phyloP scores from a whole-genome alignment of 2,888 invertebrate genomes.

The Lapara coniferarum region DNA sequence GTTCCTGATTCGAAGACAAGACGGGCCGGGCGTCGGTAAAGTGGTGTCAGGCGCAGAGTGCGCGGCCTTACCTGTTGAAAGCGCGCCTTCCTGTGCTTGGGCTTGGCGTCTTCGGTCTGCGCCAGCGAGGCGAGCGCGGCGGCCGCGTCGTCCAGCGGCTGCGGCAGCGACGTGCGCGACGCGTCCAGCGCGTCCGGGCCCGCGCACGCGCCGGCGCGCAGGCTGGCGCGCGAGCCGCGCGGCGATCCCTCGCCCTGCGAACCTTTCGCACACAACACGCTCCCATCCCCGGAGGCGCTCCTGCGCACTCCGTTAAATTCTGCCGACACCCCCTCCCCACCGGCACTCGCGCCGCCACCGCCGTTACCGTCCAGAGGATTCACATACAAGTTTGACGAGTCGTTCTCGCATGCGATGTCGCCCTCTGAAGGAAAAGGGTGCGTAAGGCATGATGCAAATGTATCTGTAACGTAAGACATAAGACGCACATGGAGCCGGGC shows the following conservation, averaged over 20 bases:
- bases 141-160: slow-evolving; percentile 61
- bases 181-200: slow-evolving; percentile 58
- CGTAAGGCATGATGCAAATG: slow-evolving; percentile 98
- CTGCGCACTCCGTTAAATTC: slow-evolving; percentile 87
- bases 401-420: slow-evolving; percentile 87
- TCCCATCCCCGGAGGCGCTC: slow-evolving; percentile 91
- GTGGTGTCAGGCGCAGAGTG: slow-evolving; percentile 26
- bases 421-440: slow-evolving; percentile 96
- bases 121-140: slow-evolving; percentile 39
- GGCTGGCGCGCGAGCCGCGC: slow-evolving; percentile 74
- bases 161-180: slow-evolving; percentile 74
- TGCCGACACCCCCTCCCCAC: slow-evolving; percentile 59
- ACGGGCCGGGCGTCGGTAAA: slow-evolving; percentile 12
- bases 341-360: slow-evolving; percentile 67
- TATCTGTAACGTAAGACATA: slow-evolving; percentile 91
- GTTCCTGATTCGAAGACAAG: slow-evolving; percentile 3
- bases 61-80: slow-evolving; percentile 88
- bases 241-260: slow-evolving; percentile 82
- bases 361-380: slow-evolving; percentile 91
- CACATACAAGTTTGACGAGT: slow-evolving; percentile 93
- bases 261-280: slow-evolving; percentile 85
- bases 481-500: slow-evolving; percentile 76
- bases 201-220: slow-evolving; percentile 43
- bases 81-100: slow-evolving; percentile 93
- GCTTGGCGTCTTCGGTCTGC: slow-evolving; percentile 77